Base-by-base conservation (phyloP, 1,140 invertebrate species). In the Solenopsis fugax region DNA sequence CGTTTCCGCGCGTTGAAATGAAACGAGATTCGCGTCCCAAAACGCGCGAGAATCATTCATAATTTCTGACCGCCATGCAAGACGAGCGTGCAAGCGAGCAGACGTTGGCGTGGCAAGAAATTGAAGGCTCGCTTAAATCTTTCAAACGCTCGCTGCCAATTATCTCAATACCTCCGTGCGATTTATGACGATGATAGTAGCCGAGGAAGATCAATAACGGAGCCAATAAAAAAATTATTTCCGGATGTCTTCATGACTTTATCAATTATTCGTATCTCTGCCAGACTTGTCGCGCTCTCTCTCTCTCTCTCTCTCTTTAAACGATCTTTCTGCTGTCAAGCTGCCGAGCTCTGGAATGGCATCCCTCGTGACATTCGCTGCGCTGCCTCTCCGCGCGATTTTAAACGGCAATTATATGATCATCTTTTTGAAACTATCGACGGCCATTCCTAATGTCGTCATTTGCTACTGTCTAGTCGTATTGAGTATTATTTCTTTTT, bases 21-120 rank as follows among this genome's bases (percentile, higher is more conserved):
- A 84, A 84, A 62, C 60, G 69, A 84, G 69, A 84, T 84, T 84
- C 69, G 54, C 69, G 41, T 82, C n/a, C 52, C 80, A 54, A 84
- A 62, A 73, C 45, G 48, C 48, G 64, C 64, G 29, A 24, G 41
- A 21, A 12, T 41, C 80, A 75, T 84, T 84, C 80, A 73, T 84
- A 62, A 84, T 84, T 84, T 84, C 80, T 84, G 54, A 2, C 21
- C 78, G 56, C 56, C 21, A 13, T 21, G 12, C 50, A 10, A 54
- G 41, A 24, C 69, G 80, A 54, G 21, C 34, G 29, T 29, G 29
- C 29, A 54, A 41, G 52, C 13, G 45, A 45, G 16, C 62, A 37
- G 37, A 73, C 52, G 78, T 71, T 29, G 29, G 29, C 10, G 78
- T 72, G 3, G 54, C 41, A 2, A 12, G 67, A 50, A 75, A 62